phyloP scores from a whole-genome alignment of 1,140 invertebrate genomes.

The Drosophila ercepeae region DNA sequence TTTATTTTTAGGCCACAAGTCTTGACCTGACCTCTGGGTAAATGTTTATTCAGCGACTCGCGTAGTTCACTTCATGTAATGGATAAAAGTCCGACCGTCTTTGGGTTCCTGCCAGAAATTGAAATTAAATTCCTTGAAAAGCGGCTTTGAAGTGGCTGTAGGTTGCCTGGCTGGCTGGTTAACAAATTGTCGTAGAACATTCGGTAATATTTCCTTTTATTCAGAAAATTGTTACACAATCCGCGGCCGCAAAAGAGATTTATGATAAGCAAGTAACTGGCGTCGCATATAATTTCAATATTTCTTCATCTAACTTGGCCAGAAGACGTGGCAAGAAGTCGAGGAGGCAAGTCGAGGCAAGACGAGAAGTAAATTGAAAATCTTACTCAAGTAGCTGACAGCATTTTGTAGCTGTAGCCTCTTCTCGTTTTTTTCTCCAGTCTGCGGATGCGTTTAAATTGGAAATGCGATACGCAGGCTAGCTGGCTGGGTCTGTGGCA shows the following conservation, averaged over 20 bases:
- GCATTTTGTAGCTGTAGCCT: slow-evolving; percentile 23
- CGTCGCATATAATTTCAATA: slow-evolving; percentile 73
- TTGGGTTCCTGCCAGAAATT: slow-evolving; percentile 2
- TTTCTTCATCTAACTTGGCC: slow-evolving; percentile 61
- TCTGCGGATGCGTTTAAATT: slow-evolving; percentile 64
- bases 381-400: slow-evolving; percentile 71
- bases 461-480: slow-evolving; percentile 58
- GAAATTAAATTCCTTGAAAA: slow-evolving; percentile 43
- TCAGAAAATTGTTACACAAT: slow-evolving; percentile 21
- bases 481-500: neutral
- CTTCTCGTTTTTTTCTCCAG: slow-evolving; percentile 8
- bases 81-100: slow-evolving; percentile 38
- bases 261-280: slow-evolving; percentile 67
- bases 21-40: slow-evolving; percentile 32
- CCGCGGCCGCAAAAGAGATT: slow-evolving; percentile 55
- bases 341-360: slow-evolving; percentile 4
- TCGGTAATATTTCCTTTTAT: slow-evolving; percentile 14
- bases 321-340: slow-evolving; percentile 4
- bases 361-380: slow-evolving; percentile 76
- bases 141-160: slow-evolving; percentile 51
- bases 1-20: slow-evolving; percentile 37
- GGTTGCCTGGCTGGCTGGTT: neutral
- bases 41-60: slow-evolving; percentile 47
- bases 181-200: slow-evolving; percentile 35
- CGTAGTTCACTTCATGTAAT: slow-evolving; percentile 51